Base-by-base conservation (phyloP, 2,888 invertebrate species). In the Campoletis raptor region DNA sequence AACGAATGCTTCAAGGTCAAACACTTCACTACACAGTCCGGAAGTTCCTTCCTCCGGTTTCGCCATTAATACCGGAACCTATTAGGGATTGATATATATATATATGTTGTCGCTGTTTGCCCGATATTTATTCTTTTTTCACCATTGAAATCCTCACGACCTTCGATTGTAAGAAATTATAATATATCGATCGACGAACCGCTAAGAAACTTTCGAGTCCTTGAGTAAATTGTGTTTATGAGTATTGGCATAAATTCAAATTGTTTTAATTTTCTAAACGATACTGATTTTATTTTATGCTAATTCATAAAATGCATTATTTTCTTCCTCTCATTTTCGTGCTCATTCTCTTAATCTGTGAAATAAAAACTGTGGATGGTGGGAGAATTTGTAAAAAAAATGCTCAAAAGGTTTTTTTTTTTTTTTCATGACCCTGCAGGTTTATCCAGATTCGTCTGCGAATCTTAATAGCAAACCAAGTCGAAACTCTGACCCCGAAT, bases 1-100 rank as follows among this genome's bases (percentile, higher is more conserved):
- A 86, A 69, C 69, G 79, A 66, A 76, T 72, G 36, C n/a, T 37
- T 52, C 81, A 83, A 86, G 86, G 86, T 81, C 83, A n/a, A 21
- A 24, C 82, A 70, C 57, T 81, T 81, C 48, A 57, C 52, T 57
- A 30, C 45, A 54, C 69, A 73, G 73, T 52, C 74, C 86, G 83
- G 86, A 86, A 83, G 81, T 86, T 81, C 45, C 76, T 80, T 83
- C 30, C 67, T 48, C 64, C 76, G 69, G 54, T 30, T 64, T 76
- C 21, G 72, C 78, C 74, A 69, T 74, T 52, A 57, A 48, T 70
- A 81, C 61, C 72, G 54, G 77, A 76, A 81, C 48, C 64, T 72
- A 81, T 77, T 66, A 45, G 76, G 45, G 66, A 45, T 52, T 30
- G 48, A 66, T 37, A 37, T 52, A 52, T 15, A 30, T 61, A 52